Conservation (phyloP, 2,113 vertebrate species). For the Mormyrus iriodes region DNA sequence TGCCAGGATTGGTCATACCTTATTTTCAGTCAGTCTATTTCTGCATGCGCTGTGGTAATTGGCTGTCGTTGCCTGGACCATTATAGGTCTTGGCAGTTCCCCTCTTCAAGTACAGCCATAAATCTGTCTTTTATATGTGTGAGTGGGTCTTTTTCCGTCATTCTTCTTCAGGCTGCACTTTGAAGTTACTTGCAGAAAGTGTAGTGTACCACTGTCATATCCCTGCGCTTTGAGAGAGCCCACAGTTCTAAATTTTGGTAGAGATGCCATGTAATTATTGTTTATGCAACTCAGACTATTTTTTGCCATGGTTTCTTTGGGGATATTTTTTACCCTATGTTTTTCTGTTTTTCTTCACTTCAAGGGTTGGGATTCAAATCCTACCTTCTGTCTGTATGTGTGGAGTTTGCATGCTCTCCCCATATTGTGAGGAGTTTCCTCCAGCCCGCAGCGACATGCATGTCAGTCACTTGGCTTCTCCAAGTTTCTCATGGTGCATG, state of each 20-base stretch:
- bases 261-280: not conserved
- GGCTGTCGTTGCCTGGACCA: not conserved
- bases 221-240: not conserved
- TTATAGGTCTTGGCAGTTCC: not conserved
- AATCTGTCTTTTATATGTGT: not conserved
- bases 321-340: not conserved
- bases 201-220: not conserved
- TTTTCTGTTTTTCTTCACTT: not conserved
- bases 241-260: not conserved
- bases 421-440: not conserved
- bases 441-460: not conserved
- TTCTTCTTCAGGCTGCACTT: not conserved
- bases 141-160: not conserved
- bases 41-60: not conserved
- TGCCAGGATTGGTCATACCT: constrained; percentile 12
- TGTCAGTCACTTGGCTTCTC: not conserved
- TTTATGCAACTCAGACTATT: not conserved
- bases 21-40: not conserved
- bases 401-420: not conserved
- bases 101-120: not conserved
- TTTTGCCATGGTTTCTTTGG: constrained; percentile 12
- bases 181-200: not conserved
- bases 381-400: not conserved
- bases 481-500: not conserved
- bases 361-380: not conserved